phyloP scores from a whole-genome alignment of 1,140 invertebrate genomes.

The Trachymyrmex cornetzi region DNA sequence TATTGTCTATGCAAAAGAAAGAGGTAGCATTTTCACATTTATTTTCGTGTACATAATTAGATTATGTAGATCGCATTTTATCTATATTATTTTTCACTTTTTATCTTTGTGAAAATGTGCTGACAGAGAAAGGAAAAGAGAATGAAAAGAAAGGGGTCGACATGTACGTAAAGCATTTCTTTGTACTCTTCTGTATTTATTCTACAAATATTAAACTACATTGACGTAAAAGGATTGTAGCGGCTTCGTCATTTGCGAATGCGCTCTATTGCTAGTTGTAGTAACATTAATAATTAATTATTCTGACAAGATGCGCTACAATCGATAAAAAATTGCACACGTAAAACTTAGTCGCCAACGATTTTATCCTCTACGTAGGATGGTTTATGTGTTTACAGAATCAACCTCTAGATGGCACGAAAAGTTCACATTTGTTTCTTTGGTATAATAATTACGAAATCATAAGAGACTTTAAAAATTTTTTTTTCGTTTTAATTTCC shows the following conservation, averaged over 20 bases:
- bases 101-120: constrained; percentile 17
- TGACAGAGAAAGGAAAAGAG: neutral
- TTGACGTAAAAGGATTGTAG: constrained; percentile 44
- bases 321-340: neutral
- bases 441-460: constrained; percentile 19
- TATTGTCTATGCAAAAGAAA: neutral
- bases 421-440: constrained; percentile 22
- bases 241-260: neutral
- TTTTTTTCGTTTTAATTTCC: neutral
- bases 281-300: neutral
- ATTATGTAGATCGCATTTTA: constrained; percentile 3
- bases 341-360: neutral
- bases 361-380: constrained; percentile 1
- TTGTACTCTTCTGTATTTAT: constrained; percentile 75
- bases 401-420: constrained; percentile 32
- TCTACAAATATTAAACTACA: constrained; percentile 70
- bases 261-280: neutral
- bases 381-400: neutral
- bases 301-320: neutral
- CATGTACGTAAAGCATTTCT: constrained; percentile 59
- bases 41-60: constrained; percentile 41
- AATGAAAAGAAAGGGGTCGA: neutral
- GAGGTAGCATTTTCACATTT: neutral
- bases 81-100: constrained; percentile 9
- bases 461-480: neutral